Percentiles rank a stretch among this genome's conserved stretches.
These are phyloP conservation scores for Formica selysi DNA, from an alignment of 1,140 invertebrate species.

Conservation along the genomic window DNA sequence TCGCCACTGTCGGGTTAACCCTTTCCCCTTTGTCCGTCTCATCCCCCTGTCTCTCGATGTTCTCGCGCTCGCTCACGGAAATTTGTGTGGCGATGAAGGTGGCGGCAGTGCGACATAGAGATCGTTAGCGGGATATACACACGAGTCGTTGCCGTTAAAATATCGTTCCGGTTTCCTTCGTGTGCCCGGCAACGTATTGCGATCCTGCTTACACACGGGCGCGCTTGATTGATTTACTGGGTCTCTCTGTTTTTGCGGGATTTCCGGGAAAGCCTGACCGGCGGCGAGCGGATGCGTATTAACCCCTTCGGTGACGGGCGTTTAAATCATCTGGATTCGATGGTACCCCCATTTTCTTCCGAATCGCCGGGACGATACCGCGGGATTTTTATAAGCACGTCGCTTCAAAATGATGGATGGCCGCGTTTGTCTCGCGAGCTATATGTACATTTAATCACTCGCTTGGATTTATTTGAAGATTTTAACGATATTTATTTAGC, in stretches of 20 bases:
- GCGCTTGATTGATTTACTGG: constrained; percentile 57
- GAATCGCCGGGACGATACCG: constrained; percentile 46
- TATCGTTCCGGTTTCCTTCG: constrained; percentile 60
- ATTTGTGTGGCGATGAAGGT: constrained; percentile 60
- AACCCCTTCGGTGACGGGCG: constrained; percentile 61
- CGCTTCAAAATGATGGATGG: constrained; percentile 38
- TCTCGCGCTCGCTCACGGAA: constrained; percentile 55
- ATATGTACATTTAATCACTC: constrained; percentile 41
- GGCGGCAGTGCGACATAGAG: neutral
- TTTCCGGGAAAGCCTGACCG: constrained; percentile 8
- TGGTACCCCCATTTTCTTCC: constrained; percentile 49
- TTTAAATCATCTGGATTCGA: constrained; percentile 60
- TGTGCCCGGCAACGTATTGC: constrained; percentile 60
- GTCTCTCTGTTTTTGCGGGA: constrained; percentile 53
- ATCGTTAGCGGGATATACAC: constrained; percentile 48
- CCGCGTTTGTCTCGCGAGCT: constrained; percentile 28
- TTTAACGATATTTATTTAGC: neutral
- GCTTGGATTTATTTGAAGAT: constrained; percentile 11
- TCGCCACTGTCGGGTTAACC: constrained; percentile 34
- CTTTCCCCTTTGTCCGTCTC: neutral
- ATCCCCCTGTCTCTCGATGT: constrained; percentile 23
- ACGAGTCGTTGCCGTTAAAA: constrained; percentile 57
- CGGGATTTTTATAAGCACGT: constrained; percentile 48
- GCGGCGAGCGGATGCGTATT: constrained; percentile 49
- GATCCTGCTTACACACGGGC: constrained; percentile 54